Evolutionary conservation across 2,113 vertebrate genomes (phyloP), one percentile per base, ranked within the genome.

Genomic region (Vanacampus margaritifer): DNA sequence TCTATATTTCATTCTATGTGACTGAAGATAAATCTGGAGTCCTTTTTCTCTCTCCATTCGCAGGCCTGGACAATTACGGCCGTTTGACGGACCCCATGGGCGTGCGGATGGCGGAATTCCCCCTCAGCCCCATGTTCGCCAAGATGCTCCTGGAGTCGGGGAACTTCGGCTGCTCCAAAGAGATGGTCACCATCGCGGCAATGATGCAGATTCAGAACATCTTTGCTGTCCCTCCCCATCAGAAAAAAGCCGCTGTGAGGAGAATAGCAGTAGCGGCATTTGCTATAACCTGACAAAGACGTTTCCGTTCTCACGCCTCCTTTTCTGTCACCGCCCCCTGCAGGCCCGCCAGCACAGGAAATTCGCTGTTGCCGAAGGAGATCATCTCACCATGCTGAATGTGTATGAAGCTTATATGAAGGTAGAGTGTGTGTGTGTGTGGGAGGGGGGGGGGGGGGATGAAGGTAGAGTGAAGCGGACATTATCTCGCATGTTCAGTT

Each of bases 181-280:
- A 99, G 90, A 94, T 99, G 28, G 86, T 97, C 70, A 97, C 94
- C 81, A 98, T 99, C 45, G 97, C 96, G 5, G 95, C 97, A 65
- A 99, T 98, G 97, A 99, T 98, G 96, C 97, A 99, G 85, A 99
- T 99, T 86, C 97, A 99, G 80, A 99, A 99, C 78, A 89, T 99
- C 69, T 98, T 99, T 77, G 64, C 93, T 37, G 82, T 93, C 26
- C 95, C 95, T 24, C 88, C 95, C 72, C 96, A 95, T 89, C 95
- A 98, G 86, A 99, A 97, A 88, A 89, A 89, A 72, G 91, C 92
- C 68, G 95, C 97, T 21, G 97, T 98, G 86, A 94, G 97, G 88
- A 56, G 39, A 80, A 78, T 75, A 61, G 48, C 71, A 62, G 50
- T n/a, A 64, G 32, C 46, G 1, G 7, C 43, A 24, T 67, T 72